Conservation (phyloP, 2,797 vertebrate genomes). For the Alca torda region DNA sequence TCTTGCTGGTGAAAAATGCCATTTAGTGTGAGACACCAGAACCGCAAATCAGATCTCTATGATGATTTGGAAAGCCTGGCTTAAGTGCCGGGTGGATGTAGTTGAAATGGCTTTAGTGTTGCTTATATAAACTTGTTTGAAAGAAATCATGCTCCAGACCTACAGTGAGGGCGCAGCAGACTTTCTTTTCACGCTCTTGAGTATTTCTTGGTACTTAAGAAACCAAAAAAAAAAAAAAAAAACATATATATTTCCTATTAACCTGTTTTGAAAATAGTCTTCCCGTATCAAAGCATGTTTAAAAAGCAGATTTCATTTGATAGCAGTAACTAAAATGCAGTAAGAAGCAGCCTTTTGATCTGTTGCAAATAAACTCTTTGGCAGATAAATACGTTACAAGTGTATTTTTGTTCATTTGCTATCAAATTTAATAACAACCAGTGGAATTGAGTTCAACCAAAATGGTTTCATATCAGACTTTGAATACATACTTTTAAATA, state of each 20-base stretch:
- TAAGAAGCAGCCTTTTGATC: conserved; percentile 79
- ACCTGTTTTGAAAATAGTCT: conserved; percentile 64
- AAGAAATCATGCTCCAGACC: not conserved
- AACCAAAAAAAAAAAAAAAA: not conserved
- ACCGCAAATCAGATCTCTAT: not conserved
- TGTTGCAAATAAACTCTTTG: conserved; percentile 76
- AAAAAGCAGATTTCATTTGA: conserved; percentile 62
- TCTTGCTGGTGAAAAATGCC: not conserved
- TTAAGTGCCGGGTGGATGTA: not conserved
- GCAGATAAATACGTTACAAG: conserved; percentile 79
- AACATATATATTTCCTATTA: conserved; percentile 26
- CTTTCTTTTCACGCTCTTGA: not conserved
- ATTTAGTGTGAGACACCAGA: not conserved
- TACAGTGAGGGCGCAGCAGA: conserved; percentile 23
- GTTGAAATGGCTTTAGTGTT: not conserved
- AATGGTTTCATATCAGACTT: conserved; percentile 70
- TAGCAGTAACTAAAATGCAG: conserved; percentile 73
- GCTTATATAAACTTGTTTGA: not conserved
- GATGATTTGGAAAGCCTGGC: not conserved
- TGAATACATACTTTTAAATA: conserved; percentile 78
- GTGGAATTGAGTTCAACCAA: conserved; percentile 71
- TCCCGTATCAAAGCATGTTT: conserved; percentile 63
- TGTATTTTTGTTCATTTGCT: conserved; percentile 76
- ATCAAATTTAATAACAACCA: conserved; percentile 69
- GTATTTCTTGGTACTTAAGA: conserved; percentile 18